Conservation (phyloP, 2,113 vertebrate genomes). For the Perccottus glenii region DNA sequence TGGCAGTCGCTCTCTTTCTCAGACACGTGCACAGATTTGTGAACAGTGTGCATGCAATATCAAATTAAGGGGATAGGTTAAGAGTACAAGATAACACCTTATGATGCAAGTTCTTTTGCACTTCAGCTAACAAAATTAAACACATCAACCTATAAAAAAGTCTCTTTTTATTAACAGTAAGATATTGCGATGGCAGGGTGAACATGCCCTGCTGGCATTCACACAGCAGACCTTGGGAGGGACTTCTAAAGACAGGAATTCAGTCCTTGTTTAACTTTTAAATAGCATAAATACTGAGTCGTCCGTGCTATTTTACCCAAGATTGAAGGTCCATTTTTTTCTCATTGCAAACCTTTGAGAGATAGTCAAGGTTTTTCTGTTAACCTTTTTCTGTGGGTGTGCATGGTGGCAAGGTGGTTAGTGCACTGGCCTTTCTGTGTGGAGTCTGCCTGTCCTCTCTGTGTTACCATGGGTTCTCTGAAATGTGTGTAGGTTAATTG, state of each 20-base stretch:
- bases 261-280: conserved; percentile 4
- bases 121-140: conserved; percentile 26
- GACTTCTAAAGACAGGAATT: conserved; percentile 22
- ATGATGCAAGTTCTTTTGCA: not conserved
- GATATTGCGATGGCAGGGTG: conserved; percentile 22
- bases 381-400: not conserved
- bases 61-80: conserved; percentile 19
- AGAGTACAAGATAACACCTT: not conserved
- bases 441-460: no score
- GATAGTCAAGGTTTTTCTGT: not conserved
- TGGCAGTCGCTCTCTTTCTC: conserved; percentile 38
- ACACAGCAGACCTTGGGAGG: conserved; percentile 32
- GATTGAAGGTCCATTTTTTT: not conserved
- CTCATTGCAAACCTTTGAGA: conserved; percentile 4
- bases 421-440: no score
- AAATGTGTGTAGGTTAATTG: no score
- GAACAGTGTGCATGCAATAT: conserved; percentile 40
- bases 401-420: no score
- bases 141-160: conserved; percentile 2
- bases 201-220: conserved; percentile 23
- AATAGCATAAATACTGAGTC: conserved; percentile 28
- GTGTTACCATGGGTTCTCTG: no score
- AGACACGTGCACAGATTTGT: conserved; percentile 37
- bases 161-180: conserved; percentile 10
- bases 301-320: not conserved